These are phyloP conservation scores for Ceyx melanurus DNA, from an alignment of 2,113 vertebrate species.

Conservation along the genomic window DNA sequence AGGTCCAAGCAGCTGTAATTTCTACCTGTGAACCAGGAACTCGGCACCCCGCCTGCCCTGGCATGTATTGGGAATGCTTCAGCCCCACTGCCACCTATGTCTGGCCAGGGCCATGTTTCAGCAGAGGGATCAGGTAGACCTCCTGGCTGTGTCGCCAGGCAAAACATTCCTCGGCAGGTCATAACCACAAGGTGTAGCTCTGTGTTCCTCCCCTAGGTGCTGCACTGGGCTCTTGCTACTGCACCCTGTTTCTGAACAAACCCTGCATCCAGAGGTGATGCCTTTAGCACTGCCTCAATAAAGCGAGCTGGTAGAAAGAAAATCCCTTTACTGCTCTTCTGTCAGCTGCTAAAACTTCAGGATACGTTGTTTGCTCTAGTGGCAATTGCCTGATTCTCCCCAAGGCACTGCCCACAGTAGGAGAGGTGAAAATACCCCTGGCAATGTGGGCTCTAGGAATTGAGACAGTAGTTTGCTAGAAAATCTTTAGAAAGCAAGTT, in stretches of 20 bases:
- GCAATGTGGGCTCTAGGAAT: background rate
- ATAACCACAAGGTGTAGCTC: rapidly evolving
- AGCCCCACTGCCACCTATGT: background rate
- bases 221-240: background rate
- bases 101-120: background rate
- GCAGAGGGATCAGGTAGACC: background rate
- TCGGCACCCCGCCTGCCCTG: background rate
- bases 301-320: background rate
- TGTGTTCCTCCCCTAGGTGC: background rate
- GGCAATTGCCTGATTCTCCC: background rate
- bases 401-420: background rate
- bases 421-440: background rate
- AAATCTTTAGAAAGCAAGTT: background rate
- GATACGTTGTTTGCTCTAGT: background rate
- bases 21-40: background rate
- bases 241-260: background rate
- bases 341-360: background rate
- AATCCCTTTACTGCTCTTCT: background rate
- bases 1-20: background rate
- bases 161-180: background rate
- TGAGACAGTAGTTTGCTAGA: background rate
- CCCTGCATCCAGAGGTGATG: background rate
- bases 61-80: rapidly evolving
- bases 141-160: background rate
- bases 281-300: background rate